Conservation (phyloP, 2,797 vertebrate genomes). For the Spea hammondii region DNA sequence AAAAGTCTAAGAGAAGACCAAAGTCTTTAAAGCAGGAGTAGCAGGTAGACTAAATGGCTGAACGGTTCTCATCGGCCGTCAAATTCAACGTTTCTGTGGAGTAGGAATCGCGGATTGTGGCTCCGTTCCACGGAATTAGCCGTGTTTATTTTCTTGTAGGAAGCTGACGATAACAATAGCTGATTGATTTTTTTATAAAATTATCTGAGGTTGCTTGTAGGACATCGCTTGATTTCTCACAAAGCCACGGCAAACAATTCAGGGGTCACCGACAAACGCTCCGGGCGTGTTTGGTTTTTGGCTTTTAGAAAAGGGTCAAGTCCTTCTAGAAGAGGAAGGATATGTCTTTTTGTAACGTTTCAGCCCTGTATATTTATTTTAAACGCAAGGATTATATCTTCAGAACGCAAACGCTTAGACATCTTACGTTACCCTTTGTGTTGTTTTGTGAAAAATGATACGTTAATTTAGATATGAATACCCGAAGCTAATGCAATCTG, state of each 20-base stretch:
- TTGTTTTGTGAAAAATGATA: slow-evolving; percentile 45
- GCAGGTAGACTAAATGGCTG: too few species aligned
- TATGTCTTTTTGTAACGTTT: slow-evolving; percentile 50
- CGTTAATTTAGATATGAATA: slow-evolving; percentile 45
- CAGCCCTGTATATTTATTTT: slow-evolving; percentile 62
- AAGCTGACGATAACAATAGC: slow-evolving; percentile 69
- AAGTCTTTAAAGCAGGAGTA: too few species aligned
- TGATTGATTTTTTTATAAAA: slow-evolving; percentile 71
- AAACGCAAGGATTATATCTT: slow-evolving; percentile 37
- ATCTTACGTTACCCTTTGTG: slow-evolving; percentile 35
- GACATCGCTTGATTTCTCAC: slow-evolving; percentile 63
- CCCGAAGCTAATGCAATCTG: slow-evolving; percentile 32
- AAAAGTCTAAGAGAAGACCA: too few species aligned
- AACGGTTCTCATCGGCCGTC: too few species aligned
- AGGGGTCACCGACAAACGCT: slow-evolving; percentile 63
- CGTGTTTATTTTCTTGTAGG: slow-evolving; percentile 68
- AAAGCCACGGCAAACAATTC: slow-evolving; percentile 70
- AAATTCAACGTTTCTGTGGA: neutral
- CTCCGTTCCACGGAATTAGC: slow-evolving; percentile 61
- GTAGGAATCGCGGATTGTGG: slow-evolving; percentile 28
- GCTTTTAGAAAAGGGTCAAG: slow-evolving; percentile 62
- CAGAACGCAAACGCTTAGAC: slow-evolving; percentile 21
- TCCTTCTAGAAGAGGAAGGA: slow-evolving; percentile 60
- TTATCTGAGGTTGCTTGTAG: slow-evolving; percentile 68
- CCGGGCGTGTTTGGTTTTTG: slow-evolving; percentile 59